These are phyloP conservation scores for Teleogryllus oceanicus DNA, from an alignment of 2,888 invertebrate species.

Conservation along the genomic window DNA sequence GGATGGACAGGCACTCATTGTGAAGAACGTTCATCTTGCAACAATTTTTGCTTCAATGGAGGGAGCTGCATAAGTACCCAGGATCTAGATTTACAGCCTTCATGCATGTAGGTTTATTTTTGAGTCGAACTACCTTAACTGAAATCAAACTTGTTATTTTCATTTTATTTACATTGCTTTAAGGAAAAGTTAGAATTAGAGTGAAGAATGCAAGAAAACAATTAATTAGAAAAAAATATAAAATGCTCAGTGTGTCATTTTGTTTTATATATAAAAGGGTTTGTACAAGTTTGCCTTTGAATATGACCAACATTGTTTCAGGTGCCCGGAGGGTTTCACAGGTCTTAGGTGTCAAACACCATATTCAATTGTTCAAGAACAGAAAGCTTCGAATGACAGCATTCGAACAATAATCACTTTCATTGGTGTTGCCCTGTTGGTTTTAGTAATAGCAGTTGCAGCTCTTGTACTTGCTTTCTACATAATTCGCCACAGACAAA, in stretches of 20 bases:
- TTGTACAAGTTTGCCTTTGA: too few species aligned
- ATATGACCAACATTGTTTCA: constrained; percentile 37
- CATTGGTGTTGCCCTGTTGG: constrained; percentile 38
- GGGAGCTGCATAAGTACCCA: constrained; percentile 51
- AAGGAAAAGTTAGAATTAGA: too few species aligned
- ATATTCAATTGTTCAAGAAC: constrained; percentile 21
- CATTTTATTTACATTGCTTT: too few species aligned
- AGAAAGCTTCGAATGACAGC: constrained; percentile 23
- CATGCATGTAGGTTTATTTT: constrained; percentile 47
- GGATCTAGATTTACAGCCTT: constrained; percentile 45
- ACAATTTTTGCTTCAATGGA: constrained; percentile 53
- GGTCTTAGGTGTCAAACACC: constrained; percentile 45
- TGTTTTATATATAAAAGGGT: too few species aligned
- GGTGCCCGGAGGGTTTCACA: constrained; percentile 45
- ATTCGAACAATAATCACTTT: constrained; percentile 33
- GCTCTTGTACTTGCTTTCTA: constrained; percentile 39
- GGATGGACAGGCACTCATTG: constrained; percentile 59
- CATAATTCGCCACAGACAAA: constrained; percentile 40
- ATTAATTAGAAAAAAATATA: too few species aligned
- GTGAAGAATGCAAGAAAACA: too few species aligned
- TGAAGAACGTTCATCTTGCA: constrained; percentile 51
- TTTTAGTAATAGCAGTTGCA: constrained; percentile 40
- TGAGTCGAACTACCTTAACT: too few species aligned
- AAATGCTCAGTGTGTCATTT: too few species aligned
- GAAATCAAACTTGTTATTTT: too few species aligned